Evolutionary conservation across 2,113 vertebrate species (phyloP).

Genomic region (Gymnarchus niloticus): DNA sequence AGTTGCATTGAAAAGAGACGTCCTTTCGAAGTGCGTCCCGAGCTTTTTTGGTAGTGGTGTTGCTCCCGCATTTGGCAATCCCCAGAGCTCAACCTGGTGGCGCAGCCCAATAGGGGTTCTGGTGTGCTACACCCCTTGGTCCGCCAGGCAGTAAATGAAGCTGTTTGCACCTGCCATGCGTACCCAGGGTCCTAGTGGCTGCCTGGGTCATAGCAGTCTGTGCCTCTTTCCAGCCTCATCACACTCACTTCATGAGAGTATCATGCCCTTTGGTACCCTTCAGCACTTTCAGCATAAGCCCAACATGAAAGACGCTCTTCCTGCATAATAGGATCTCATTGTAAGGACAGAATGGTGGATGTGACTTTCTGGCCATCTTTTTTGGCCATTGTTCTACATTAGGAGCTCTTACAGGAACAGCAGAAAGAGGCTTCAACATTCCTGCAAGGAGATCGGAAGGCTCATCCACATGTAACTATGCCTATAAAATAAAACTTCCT

Average conservation of each 20-base stretch:
- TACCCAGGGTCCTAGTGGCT: conserved; percentile 38
- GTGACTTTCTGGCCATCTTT: not conserved
- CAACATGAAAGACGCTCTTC: not conserved
- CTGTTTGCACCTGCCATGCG: conserved; percentile 45
- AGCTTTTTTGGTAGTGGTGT: conserved; percentile 50
- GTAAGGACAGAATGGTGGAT: not conserved
- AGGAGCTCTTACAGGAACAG: not conserved
- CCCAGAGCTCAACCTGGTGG: conserved; percentile 50
- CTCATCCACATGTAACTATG: not conserved
- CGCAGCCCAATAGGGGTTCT: conserved; percentile 48
- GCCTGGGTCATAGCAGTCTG: not conserved
- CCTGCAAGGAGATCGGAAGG: not conserved
- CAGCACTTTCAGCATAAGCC: not conserved
- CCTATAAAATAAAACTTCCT: no score
- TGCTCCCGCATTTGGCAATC: conserved; percentile 38
- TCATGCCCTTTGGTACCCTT: not conserved
- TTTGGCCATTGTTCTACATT: not conserved
- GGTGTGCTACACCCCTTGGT: conserved; percentile 57
- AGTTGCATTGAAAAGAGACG: conserved; percentile 34
- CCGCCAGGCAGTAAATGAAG: conserved; percentile 59
- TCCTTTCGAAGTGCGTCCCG: not conserved
- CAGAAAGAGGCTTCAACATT: not conserved
- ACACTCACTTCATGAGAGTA: not conserved
- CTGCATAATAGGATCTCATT: not conserved
- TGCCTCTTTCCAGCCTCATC: conserved; percentile 9